Base-by-base conservation (phyloP, 1,140 invertebrate species). In the Teleogryllus occipitalis region DNA sequence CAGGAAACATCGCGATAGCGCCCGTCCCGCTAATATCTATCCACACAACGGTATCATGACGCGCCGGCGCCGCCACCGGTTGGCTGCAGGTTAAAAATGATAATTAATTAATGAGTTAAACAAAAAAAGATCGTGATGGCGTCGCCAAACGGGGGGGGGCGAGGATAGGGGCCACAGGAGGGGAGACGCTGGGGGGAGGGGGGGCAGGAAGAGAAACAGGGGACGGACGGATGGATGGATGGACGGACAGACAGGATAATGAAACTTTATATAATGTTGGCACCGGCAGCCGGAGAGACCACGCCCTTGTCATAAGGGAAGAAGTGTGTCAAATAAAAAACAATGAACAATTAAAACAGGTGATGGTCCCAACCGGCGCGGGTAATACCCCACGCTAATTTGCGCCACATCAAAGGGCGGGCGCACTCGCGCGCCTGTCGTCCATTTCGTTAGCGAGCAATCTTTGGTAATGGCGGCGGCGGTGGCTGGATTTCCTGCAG, bases 21-120 rank as follows among this genome's bases (percentile, higher is more conserved):
- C 10, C 18, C 54, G 54, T 14, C 18, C 54, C 54, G 18, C 2
- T 65, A 65, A 65, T 65, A 65, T 65, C 54, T 65, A 65, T 65
- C 54, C 54, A 65, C 54, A 65, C 54, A 65, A 65, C 1, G 54
- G 18, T 65, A 65, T 65, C 18, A 65, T 65, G 54, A 65, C 54
- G 27, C 54, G 54, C 54, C 10, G 54, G 18, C 10, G 54, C 18
- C 54, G 54, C 54, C 18, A 39, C 27, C 27, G 27, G 27, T 39
- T 39, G 27, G 27, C 54, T 10, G 18, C 54, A 65, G 10, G 54
- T 10, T 65, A 65, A 65, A 65, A 65, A 65, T 65, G 54, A 65
- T 65, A 65, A 65, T 65, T 65, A 65, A 65, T 65, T 65, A 65
- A 65, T 65, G 54, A 65, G 54, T 65, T 65, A 65, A 65, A 65